Evolutionary conservation across 2,797 vertebrate genomes (phyloP).

Genomic region (Sitta carolinensis): DNA sequence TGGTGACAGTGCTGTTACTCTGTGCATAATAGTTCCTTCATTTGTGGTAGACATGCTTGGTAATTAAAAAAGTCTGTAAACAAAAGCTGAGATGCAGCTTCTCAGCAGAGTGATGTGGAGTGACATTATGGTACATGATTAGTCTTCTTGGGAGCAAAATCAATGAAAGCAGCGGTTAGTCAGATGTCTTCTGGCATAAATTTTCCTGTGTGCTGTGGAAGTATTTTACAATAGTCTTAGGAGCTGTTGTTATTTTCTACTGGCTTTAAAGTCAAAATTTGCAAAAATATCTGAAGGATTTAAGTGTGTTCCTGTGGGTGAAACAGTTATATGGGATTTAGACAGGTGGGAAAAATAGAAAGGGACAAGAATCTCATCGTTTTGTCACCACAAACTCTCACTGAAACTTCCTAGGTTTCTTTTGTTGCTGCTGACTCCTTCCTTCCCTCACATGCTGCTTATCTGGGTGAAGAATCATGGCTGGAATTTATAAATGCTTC

Average conservation of each 20-base stretch:
- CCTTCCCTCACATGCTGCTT: not conserved
- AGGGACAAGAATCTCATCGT: not conserved
- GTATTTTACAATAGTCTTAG: not conserved
- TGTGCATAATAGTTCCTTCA: not conserved
- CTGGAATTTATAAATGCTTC: slow-evolving; percentile 52
- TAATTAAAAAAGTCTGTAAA: slow-evolving; percentile 40
- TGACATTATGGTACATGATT: not conserved
- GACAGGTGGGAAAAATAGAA: not conserved
- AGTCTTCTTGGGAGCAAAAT: slow-evolving; percentile 11
- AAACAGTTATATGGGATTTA: not conserved
- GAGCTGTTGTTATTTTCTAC: not conserved
- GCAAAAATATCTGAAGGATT: not conserved
- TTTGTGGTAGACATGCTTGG: not conserved
- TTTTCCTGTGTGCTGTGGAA: not conserved
- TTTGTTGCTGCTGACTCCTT: not conserved
- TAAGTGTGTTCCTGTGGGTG: not conserved
- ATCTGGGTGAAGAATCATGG: slow-evolving; percentile 16
- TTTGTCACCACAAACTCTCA: not conserved
- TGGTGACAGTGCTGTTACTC: not conserved
- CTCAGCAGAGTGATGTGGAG: not conserved
- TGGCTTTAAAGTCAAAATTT: not conserved
- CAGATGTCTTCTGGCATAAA: not conserved
- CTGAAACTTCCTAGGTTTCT: not conserved
- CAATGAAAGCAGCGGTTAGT: slow-evolving; percentile 16
- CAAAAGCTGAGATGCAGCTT: slow-evolving; percentile 33